Evolutionary conservation across 2,888 invertebrate species (phyloP), one percentile per base, ranked within the genome.

Genomic region (Brachyopa scutellaris): DNA sequence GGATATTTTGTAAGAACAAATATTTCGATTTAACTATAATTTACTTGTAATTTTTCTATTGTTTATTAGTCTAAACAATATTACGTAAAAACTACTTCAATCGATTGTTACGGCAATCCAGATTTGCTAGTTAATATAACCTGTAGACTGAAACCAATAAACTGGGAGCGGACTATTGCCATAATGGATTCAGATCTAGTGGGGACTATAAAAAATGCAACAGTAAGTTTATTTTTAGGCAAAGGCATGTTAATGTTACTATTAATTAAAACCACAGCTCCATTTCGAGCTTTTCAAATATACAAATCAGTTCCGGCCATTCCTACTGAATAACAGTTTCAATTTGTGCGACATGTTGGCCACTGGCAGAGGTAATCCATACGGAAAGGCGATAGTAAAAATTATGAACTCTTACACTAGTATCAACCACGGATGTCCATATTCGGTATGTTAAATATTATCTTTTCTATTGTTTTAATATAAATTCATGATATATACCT

Each of bases 391-490:
- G 3, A 6, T 9, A 2, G 1, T 33, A 0, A 53, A 33, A 2
- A 15, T 53, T 9, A 1, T 53, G 0, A 11, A 11, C 2, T 15
- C 7, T 33, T 36, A 36, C 21, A 1, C 26, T 5, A 55, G 23
- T 15, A 21, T 55, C 11, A 59, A 59, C 8, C 59, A 59, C 9
- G 29, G 59, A n/a, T 59, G 59, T 19, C 59, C 59, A 15, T 59
- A 45, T 19, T 17, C 15, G 42, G 59, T 59, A 42, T 26, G 57
- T n/a, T 7, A 5, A 17, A n/a, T 19, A 9, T 9, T 11, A n/a
- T n/a, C n/a, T n/a, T n/a, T n/a, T n/a, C n/a, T n/a, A n/a, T 38
- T 21, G n/a, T n/a, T 23, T 23, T 38, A 1, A 5, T 21, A 11
- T 3, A 21, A 1, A 8, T 21, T 2, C 9, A 17, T 55, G n/a